These are phyloP conservation scores for Aix galericulata DNA, from an alignment of 2,113 vertebrate species.

Conservation along the genomic window DNA sequence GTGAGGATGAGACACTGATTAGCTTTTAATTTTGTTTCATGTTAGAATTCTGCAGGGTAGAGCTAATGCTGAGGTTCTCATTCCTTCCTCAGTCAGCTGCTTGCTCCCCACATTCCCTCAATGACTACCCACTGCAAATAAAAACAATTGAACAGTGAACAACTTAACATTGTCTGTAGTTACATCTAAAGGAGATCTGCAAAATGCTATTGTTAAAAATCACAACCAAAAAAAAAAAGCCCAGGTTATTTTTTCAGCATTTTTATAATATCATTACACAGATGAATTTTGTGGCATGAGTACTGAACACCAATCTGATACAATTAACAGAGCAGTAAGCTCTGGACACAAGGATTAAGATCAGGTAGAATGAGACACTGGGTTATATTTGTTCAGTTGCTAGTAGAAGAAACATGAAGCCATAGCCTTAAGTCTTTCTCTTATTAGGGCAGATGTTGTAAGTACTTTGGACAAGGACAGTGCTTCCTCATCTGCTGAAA, in stretches of 20 bases:
- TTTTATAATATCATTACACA: background rate
- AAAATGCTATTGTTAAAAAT: background rate
- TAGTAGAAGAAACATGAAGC: background rate
- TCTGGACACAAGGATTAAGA: background rate
- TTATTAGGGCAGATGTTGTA: background rate
- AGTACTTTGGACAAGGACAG: background rate
- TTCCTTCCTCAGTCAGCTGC: background rate
- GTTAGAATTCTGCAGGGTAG: background rate
- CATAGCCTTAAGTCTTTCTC: no score
- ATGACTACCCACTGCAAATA: background rate
- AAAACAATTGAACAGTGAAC: background rate
- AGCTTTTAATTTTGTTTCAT: background rate
- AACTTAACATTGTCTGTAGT: fast-evolving
- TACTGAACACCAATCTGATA: fast-evolving
- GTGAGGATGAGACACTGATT: background rate
- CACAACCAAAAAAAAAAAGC: background rate
- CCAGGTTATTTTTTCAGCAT: background rate
- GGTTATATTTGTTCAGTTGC: background rate
- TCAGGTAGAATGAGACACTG: background rate
- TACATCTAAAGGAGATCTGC: background rate
- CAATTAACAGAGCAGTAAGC: background rate
- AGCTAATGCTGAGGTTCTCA: background rate
- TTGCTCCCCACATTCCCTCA: background rate
- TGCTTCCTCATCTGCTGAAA: background rate
- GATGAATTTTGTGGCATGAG: background rate